Evolutionary conservation across 1,140 invertebrate species (phyloP).

Genomic region (Pseudomyrmex sp.): DNA sequence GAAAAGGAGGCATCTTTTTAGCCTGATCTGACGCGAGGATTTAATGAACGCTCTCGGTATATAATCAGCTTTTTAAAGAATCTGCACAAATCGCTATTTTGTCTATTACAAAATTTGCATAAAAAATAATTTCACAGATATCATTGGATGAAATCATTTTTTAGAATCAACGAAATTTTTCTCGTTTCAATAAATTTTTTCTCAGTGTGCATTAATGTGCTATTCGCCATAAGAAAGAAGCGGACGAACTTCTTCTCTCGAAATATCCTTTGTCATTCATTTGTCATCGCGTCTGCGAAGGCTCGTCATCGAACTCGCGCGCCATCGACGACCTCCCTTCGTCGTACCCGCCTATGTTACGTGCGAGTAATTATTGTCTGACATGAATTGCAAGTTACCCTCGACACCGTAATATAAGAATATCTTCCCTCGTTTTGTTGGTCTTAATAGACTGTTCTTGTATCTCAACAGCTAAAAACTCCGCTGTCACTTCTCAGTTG

Average conservation of each 20-base stretch:
- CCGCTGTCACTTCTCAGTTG: slow-evolving; percentile 22
- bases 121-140: background rate
- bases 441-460: slow-evolving; percentile 28
- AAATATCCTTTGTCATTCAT: slow-evolving; percentile 70
- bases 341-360: slow-evolving; percentile 53
- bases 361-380: slow-evolving; percentile 69
- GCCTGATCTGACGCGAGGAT: slow-evolving; percentile 21
- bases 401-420: slow-evolving; percentile 47
- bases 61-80: slow-evolving; percentile 14
- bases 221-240: slow-evolving; percentile 37
- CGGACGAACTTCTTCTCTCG: slow-evolving; percentile 8
- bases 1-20: slow-evolving; percentile 42
- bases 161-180: no score
- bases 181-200: slow-evolving; percentile 4
- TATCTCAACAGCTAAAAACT: slow-evolving; percentile 40
- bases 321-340: slow-evolving; percentile 14
- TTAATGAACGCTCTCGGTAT: slow-evolving; percentile 18
- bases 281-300: slow-evolving; percentile 68
- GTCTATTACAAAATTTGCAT: background rate
- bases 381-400: slow-evolving; percentile 49
- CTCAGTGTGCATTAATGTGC: background rate
- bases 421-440: background rate
- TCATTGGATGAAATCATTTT: no score
- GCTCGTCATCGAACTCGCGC: slow-evolving; percentile 53
- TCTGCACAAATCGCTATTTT: background rate